Evolutionary conservation across 2,888 invertebrate genomes (phyloP).

Genomic region (Dendrolimus houi): DNA sequence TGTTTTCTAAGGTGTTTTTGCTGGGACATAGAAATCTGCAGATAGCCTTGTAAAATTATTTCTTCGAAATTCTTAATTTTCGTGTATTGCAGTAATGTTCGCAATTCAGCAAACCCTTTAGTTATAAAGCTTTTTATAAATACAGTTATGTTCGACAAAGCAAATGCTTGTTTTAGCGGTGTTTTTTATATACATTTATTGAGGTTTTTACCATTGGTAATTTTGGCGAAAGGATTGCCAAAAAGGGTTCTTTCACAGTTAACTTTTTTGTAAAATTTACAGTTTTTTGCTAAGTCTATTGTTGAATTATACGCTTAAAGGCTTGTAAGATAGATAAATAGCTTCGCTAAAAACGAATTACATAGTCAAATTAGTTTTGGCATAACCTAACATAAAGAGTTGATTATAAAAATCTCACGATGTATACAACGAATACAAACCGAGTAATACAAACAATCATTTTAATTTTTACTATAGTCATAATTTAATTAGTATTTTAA

Average conservation of each 20-base stretch:
- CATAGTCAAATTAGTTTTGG: too few relatives aligned
- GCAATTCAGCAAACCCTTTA: constrained; percentile 49
- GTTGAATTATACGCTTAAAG: not conserved
- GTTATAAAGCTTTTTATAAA: constrained; percentile 26
- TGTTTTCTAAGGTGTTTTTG: not conserved
- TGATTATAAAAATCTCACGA: too few relatives aligned
- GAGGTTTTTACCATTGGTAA: constrained; percentile 31
- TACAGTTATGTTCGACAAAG: constrained; percentile 29
- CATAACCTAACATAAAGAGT: too few relatives aligned
- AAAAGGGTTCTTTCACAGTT: constrained; percentile 36
- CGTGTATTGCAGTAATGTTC: constrained; percentile 40
- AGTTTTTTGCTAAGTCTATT: not conserved
- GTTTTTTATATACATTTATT: constrained; percentile 30
- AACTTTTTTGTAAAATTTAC: constrained; percentile 3
- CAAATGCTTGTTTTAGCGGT: constrained; percentile 12
- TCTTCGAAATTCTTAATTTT: constrained; percentile 43
- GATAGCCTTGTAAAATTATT: constrained; percentile 28
- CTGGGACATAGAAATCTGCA: constrained; percentile 8
- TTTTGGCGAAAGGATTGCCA: constrained; percentile 46
- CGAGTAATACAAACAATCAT: too few relatives aligned
- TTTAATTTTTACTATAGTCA: too few relatives aligned
- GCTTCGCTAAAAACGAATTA: not conserved
- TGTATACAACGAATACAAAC: too few relatives aligned
- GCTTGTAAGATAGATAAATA: not conserved
- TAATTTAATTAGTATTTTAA: too few relatives aligned